phyloP scores from a whole-genome alignment of 64 coral and sea anemone species.

The Stichodactyla mertensii region DNA sequence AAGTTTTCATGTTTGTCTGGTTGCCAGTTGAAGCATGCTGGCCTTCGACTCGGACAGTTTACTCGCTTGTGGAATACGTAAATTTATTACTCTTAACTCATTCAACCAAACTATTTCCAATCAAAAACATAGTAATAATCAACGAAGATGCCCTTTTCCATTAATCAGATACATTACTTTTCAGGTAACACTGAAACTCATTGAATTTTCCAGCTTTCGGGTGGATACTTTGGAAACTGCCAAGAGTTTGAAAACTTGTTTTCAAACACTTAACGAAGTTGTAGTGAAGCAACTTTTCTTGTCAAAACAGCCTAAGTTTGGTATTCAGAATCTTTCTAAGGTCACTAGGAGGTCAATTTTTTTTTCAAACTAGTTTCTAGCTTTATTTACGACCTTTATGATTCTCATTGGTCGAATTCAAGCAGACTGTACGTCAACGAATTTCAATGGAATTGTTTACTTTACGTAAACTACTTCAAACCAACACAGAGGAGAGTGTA shows the following conservation, averaged over 20 bases:
- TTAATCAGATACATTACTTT: conserved; percentile 13
- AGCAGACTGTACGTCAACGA: conserved; percentile 16
- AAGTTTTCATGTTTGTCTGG: conserved; percentile 3
- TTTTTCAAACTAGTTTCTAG: conserved; percentile 2
- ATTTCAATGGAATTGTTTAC: conserved; percentile 21
- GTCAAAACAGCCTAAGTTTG: not conserved
- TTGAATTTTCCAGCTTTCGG: not conserved
- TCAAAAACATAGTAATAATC: conserved; percentile 12
- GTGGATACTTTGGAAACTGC: not conserved
- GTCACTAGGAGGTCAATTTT: conserved; percentile 9
- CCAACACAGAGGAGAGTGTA: conserved; percentile 8
- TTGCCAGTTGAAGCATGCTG: conserved; percentile 18
- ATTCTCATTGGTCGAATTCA: conserved; percentile 12
- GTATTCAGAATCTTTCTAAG: conserved; percentile 2
- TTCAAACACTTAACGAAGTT: conserved; percentile 19
- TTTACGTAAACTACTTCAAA: conserved; percentile 25
- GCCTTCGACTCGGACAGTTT: not conserved
- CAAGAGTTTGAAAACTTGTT: conserved; percentile 16
- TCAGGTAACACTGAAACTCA: not conserved
- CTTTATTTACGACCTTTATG: conserved; percentile 18
- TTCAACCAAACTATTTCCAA: conserved; percentile 1
- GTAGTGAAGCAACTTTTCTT: conserved; percentile 8
- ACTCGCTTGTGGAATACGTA: not conserved
- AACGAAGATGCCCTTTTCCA: not conserved
- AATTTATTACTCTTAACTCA: conserved; percentile 2